A percentile compares a stretch with the other conserved stretches of the same genome.
These are phyloP conservation scores for Macquaria australasica DNA, from an alignment of 2,113 vertebrate genomes.

Conservation along the genomic window DNA sequence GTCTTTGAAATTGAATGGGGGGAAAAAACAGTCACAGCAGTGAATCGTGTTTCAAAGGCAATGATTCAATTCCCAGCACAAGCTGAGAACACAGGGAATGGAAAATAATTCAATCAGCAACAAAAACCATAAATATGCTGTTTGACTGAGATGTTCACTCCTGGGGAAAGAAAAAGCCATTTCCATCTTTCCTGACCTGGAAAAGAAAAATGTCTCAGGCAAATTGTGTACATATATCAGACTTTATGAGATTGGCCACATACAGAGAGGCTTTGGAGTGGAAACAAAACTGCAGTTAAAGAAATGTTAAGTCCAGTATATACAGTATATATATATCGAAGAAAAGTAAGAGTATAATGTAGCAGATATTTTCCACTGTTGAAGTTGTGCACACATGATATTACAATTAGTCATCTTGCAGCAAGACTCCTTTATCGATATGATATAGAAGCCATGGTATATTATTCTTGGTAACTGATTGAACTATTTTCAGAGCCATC, in stretches of 20 bases:
- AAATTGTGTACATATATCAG: conserved; percentile 65
- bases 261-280: conserved; percentile 46
- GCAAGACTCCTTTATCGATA: conserved; percentile 8
- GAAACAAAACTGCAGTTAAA: conserved; percentile 40
- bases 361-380: conserved; percentile 19
- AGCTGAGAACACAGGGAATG: conserved; percentile 74
- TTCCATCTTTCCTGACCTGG: conserved; percentile 74
- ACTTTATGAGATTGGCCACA: conserved; percentile 58
- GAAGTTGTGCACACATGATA: conserved; percentile 1
- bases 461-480: conserved; percentile 43
- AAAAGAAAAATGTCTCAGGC: conserved; percentile 69
- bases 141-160: conserved; percentile 74
- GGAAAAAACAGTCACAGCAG: conserved; percentile 46
- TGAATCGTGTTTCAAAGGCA: conserved; percentile 80
- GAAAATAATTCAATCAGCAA: conserved; percentile 83
- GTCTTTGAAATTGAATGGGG: conserved; percentile 82
- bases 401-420: background rate
- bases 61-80: conserved; percentile 77
- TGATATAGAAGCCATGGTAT: conserved; percentile 1
- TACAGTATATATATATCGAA: too few relatives aligned
- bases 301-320: conserved; percentile 15
- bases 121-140: conserved; percentile 76
- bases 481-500: conserved; percentile 35
- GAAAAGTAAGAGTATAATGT: background rate
- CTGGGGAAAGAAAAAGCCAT: conserved; percentile 69